Evolutionary conservation across 2,888 invertebrate genomes (phyloP), one percentile per base, ranked within the genome.

Genomic region (Drosophila rellima): DNA sequence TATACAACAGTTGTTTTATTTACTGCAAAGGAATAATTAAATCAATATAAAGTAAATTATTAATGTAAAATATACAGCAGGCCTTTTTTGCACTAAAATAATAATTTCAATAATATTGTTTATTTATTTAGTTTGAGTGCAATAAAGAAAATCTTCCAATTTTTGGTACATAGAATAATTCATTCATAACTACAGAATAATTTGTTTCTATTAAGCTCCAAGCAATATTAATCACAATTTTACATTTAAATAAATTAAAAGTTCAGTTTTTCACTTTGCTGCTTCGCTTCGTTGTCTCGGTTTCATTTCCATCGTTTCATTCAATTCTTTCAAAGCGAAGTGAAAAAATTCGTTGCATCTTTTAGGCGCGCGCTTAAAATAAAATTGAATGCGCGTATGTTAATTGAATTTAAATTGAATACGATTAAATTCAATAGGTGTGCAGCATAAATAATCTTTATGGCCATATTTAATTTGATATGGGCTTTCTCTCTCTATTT

Each of bases 321-420:
- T 4, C 1, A 2, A 1, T 0, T 6, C 4, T 4, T n/a, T 7
- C 0, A 8, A 18, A 29, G 26, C 42, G n/a, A 37, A 10, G 4
- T 1, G 8, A 47, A 4, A 39, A 51, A 47, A 52, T 45, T 48
- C 20, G 52, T 55, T 48, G 13, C 42, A 72, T 62, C 77, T 55
- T 40, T 82, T 51, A 47, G 71, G 82, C 85, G 82, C 54, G 18
- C 4, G 4, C 10, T 26, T 33, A 18, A 29, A 76, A 51, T 42
- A 18, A 15, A 10, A 10, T 42, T 13, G 10, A 44, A n/a, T 13
- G 26, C 8, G 40, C 26, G 29, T 40, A 20, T 8, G 40, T 13
- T 18, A 54, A 55, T 45, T 59, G 13, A 17, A 42, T 15, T n/a
- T 15, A 7, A 35, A 8, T 42, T 23, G 45, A n/a, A 57, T 33